Evolutionary conservation across 2,797 vertebrate genomes (phyloP), one percentile per base, ranked within the genome.

Genomic region (Sebastes cheni): DNA sequence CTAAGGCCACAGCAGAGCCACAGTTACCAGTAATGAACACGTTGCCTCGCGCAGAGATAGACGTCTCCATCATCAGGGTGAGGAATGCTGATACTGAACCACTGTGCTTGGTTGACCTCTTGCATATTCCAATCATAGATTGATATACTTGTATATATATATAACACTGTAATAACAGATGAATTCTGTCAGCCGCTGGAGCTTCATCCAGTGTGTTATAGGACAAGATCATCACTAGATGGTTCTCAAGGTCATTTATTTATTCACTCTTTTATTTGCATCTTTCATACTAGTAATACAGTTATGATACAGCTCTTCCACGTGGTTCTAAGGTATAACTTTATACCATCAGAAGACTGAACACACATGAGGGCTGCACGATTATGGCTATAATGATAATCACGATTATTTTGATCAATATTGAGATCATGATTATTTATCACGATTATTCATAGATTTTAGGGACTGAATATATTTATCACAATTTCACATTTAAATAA

Each of bases 81-180:
- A 78, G 22, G 20, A 55, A 62, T 10, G 34, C 36, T 54, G 66
- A 83, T 75, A 71, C 67, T 81, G 75, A 75, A 39, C 83, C 39
- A 80, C 60, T 42, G 50, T 82, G 84, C 73, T 73, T 62, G 65
- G 72, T 77, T 80, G 73, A 78, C 79, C 79, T 86, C 81, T 79
- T 77, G 80, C 67, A 79, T 89, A 88, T 88, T 91, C 80, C 64
- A 81, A 76, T 83, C 67, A 85, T 8, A 36, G 6, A 6, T 72
- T 91, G 52, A 75, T 75, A 81, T 70, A 69, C 50, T 18, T 56
- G 42, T 61, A 23, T 77, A 42, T 42, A 6, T 14, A 76, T 54
- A 20, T 54, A 23, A 68, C 54, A 54, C 39, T 67, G 8, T 25
- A 34, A 73, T 75, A 69, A 72, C 58, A 67, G 54, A 79, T 79